Evolutionary conservation across 2,797 vertebrate genomes (phyloP), one percentile per base, ranked within the genome.

Genomic region (Rhinogobio ventralis): DNA sequence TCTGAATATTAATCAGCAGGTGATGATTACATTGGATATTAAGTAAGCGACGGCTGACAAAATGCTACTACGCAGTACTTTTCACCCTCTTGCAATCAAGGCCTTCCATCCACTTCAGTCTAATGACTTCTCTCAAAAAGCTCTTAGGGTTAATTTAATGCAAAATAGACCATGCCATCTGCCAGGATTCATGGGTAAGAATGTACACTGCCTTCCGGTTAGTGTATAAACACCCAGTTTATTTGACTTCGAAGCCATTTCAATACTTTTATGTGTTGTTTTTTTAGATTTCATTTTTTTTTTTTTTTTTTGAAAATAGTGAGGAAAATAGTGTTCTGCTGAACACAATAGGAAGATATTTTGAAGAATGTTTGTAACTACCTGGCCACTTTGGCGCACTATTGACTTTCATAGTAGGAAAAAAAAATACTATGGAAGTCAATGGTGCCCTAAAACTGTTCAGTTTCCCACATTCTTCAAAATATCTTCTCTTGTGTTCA

Each of bases 1-100:
- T 53, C 53, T n/a, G 87, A 82, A 85, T 87, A n/a, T 51, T 75
- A 78, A 81, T 66, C 45, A 83, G 49, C 19, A 53, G 72, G 9
- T 11, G 77, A 71, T 85, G 83, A 85, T 66, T 10, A 19, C 28
- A 39, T 42, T 79, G 75, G 45, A 85, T 84, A 57, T 62, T 62
- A 51, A 79, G n/a, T 79, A 60, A 6, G 62, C 25, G 39, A 68
- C 10, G 6, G 25, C 13, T 15, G 30, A 28, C 14, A 57, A 36
- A 28, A 69, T 78, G 60, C 46, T 36, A 36, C 25, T 13, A 19
- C 8, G 4, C 20, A 4, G 73, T 55, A 45, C 49, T 55, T 73
- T 57, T 62, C 25, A 36, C 14, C 28, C 42, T 73, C 80, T 66
- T 75, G 82, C 66, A 69, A 78, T 84, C 74, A 78, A n/a, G 33